Evolutionary conservation across 2,797 vertebrate species (phyloP).

Genomic region (Emys orbicularis): DNA sequence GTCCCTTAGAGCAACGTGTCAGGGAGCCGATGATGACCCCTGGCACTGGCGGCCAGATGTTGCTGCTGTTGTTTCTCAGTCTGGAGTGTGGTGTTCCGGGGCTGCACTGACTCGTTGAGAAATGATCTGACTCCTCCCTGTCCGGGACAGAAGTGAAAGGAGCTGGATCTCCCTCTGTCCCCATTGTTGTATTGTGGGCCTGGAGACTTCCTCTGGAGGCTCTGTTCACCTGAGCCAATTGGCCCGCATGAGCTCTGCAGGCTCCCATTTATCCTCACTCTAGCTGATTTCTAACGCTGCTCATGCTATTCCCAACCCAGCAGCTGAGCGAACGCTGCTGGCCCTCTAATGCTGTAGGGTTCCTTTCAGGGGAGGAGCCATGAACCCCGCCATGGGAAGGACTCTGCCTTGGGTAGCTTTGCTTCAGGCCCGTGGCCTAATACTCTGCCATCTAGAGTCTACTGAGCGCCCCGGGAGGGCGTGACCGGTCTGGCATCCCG

Average conservation of each 20-base stretch:
- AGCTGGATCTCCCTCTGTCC: neutral
- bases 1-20: no score
- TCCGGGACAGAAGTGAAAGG: neutral
- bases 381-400: neutral
- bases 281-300: no score
- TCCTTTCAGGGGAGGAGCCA: neutral
- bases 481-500: neutral
- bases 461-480: neutral
- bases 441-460: neutral
- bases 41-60: neutral
- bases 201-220: neutral
- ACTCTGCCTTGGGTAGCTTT: neutral
- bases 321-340: no score
- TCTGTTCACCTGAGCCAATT: neutral
- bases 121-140: neutral
- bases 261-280: neutral
- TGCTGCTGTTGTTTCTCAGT: neutral
- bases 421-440: neutral
- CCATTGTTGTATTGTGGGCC: neutral
- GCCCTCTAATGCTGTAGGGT: no score
- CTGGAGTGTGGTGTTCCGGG: no score
- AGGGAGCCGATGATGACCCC: neutral
- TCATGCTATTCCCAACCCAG: no score
- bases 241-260: neutral
- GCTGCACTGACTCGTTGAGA: neutral